These are phyloP conservation scores for Doryteuthis pealeii DNA, from an alignment of 1,140 invertebrate species.

Conservation along the genomic window DNA sequence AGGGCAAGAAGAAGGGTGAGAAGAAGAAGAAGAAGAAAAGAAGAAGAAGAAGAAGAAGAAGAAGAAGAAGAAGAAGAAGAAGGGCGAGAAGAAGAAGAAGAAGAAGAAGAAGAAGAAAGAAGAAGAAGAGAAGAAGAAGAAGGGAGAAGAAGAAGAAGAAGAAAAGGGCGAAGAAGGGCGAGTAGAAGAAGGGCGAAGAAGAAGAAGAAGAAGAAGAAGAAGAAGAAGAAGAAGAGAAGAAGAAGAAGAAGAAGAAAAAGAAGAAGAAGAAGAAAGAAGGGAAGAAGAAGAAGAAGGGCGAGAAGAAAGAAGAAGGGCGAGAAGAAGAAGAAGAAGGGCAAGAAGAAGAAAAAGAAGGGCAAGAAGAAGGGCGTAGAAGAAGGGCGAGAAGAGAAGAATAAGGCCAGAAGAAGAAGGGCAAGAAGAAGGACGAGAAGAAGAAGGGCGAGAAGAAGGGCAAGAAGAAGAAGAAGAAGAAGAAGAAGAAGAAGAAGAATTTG, in stretches of 20 bases:
- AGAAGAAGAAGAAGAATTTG: not conserved
- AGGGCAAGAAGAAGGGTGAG: no score
- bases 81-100: not conserved
- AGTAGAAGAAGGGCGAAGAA: not conserved
- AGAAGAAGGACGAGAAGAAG: not conserved
- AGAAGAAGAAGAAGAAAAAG: not conserved
- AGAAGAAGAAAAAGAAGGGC: no score
- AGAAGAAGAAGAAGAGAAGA: not conserved
- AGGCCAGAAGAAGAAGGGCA: not conserved
- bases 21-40: not conserved
- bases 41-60: not conserved
- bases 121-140: not conserved
- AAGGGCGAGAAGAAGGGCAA: not conserved
- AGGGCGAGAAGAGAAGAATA: not conserved
- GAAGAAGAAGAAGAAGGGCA: no score
- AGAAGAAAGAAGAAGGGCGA: not conserved
- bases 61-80: not conserved
- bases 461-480: not conserved
- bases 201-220: not conserved
- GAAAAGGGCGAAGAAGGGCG: no score
- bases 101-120: not conserved
- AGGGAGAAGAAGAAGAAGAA: not conserved
- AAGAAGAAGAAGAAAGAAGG: not conserved
- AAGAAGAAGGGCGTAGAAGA: no score
- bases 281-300: not conserved